A percentile compares a stretch with the other conserved stretches of the same genome.
phyloP scores from a whole-genome alignment of 1,140 invertebrate species.

The Cyrtorhinus lividipennis region DNA sequence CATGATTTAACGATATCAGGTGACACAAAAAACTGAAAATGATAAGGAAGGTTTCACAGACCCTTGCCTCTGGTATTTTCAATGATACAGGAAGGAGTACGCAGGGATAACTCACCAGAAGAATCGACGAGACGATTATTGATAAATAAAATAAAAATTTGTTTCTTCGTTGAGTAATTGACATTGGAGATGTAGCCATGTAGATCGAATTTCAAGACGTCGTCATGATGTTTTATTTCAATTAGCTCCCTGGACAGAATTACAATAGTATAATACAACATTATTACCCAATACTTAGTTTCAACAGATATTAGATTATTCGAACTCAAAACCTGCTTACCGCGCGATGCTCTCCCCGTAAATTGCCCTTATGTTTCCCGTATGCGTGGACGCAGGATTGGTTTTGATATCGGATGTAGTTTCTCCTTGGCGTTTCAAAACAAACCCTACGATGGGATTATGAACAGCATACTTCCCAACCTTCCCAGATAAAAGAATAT shows the following conservation, averaged over 20 bases:
- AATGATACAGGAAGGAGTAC: too few relatives aligned
- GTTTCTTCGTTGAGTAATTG: conserved; percentile 79
- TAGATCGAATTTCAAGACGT: conserved; percentile 51
- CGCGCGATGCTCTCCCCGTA: conserved; percentile 47
- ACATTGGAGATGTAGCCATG: conserved; percentile 71
- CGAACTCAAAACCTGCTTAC: too few relatives aligned
- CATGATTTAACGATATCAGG: background rate
- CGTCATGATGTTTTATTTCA: conserved; percentile 52
- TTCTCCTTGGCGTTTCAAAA: conserved; percentile 75
- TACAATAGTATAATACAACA: too few relatives aligned
- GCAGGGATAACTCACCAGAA: conserved; percentile 38
- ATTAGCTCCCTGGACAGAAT: conserved; percentile 51
- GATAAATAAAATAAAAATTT: conserved; percentile 79
- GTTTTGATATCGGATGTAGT: conserved; percentile 56
- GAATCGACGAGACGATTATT: conserved; percentile 92
- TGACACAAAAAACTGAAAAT: too few relatives aligned
- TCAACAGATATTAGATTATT: too few relatives aligned
- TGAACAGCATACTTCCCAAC: conserved; percentile 67
- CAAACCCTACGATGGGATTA: conserved; percentile 65
- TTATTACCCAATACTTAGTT: too few relatives aligned
- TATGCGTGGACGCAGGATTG: conserved; percentile 48
- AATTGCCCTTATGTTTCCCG: conserved; percentile 69
- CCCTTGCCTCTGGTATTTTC: too few relatives aligned
- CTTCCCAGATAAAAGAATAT: too few relatives aligned
- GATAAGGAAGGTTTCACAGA: too few relatives aligned